Base-by-base conservation (phyloP, 1,140 invertebrate genomes). In the Hestina assimilis region DNA sequence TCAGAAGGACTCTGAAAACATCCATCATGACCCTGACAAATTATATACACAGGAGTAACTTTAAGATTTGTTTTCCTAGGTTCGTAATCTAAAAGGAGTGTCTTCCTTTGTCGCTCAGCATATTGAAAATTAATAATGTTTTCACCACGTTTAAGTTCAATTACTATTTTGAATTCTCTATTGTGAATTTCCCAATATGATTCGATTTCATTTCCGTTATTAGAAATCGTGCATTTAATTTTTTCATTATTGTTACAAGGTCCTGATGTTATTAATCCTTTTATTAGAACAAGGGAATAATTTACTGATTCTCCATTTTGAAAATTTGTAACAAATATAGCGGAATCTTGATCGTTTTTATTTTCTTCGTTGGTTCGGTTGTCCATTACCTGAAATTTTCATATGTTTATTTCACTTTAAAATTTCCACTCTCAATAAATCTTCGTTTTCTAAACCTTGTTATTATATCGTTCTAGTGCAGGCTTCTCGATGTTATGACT, bases 1-100 rank as follows among this genome's bases (percentile, higher is more conserved):
- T 90, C 88, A n/a, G 86, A 72, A 1, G 95, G 94, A 50, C 93
- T 93, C 90, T 96, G 95, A 78, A 97, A 96, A 65, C 89, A 90
- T 8, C 95, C 95, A 87, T 95, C 92, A 77, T 96, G 93, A 12
- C 92, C 92, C 38, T 92, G 86, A 74, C 93, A 95, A 56, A 95
- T 91, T 38, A 96, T 92, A 68, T 95, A 95, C 5, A 96, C 88
- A 4, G 95, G 94, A 7, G 87, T 89, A n/a, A 89, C 89, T 67
- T 79, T 74, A 7, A 89, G 71, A 71, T 89, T 89, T 24, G 89
- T 89, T 65, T 80, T 89, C 57, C 89, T 72, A 3, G 89, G 89
- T 20, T 71, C 69, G 55, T 89, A 89, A 33, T 81, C 76, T 20
- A 89, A 54, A 15, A 77, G 26, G 5, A 89, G 51, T 5, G 64